A percentile compares a stretch with the other conserved stretches of the same genome.
Evolutionary conservation across 2,797 vertebrate genomes (phyloP).

Genomic region (Fistularia commersonii): DNA sequence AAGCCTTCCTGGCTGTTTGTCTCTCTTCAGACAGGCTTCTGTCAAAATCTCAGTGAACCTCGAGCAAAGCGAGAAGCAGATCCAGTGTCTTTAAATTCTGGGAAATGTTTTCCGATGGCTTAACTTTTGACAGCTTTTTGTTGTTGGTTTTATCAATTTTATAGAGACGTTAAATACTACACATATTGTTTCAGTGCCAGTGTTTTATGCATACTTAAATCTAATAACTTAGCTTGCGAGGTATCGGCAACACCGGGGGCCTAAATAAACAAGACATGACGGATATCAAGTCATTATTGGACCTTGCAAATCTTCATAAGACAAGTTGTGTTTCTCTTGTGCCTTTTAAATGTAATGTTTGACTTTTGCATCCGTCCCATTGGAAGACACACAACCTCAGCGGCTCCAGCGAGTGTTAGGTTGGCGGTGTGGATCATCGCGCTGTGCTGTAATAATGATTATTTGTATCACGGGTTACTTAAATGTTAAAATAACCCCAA

Average conservation of each 20-base stretch:
- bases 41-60: conserved; percentile 36
- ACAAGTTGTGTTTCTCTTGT: too few species aligned
- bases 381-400: too few species aligned
- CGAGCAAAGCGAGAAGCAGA: conserved; percentile 17
- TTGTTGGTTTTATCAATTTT: background rate
- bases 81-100: conserved; percentile 34
- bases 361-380: too few species aligned
- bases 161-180: background rate
- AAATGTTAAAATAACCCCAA: too few species aligned
- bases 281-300: conserved; percentile 1
- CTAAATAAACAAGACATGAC: conserved; percentile 35
- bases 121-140: conserved; percentile 2
- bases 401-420: too few species aligned
- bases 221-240: conserved; percentile 12
- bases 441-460: too few species aligned
- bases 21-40: conserved; percentile 24
- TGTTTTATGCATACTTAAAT: conserved; percentile 6
- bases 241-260: conserved; percentile 36
- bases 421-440: too few species aligned
- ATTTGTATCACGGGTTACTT: too few species aligned
- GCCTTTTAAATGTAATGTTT: too few species aligned
- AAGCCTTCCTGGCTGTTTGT: conserved; percentile 29
- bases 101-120: conserved; percentile 14
- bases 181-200: background rate
- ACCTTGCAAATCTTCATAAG: too few species aligned